Evolutionary conservation across 2,113 vertebrate species (phyloP).

Genomic region (Gobius niger): DNA sequence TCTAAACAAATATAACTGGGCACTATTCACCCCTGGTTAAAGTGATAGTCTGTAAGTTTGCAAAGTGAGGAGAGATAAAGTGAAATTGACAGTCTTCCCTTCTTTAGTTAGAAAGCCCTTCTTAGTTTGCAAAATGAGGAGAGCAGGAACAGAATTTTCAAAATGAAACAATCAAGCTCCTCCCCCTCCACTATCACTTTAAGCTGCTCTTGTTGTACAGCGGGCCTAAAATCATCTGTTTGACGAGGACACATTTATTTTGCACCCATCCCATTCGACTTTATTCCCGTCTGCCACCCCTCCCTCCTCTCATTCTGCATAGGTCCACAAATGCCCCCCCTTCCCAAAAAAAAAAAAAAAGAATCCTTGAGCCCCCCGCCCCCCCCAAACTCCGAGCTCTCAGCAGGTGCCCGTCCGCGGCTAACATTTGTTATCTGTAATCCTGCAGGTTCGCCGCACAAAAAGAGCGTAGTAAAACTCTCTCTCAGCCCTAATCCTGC

Average conservation of each 20-base stretch:
- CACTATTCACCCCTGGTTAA: too few relatives aligned
- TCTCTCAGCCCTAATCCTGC: constrained; percentile 76
- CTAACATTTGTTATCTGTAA: constrained; percentile 81
- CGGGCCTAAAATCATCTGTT: constrained; percentile 58
- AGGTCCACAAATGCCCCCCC: constrained; percentile 67
- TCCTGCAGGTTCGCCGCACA: constrained; percentile 77
- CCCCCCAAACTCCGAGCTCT: constrained; percentile 46
- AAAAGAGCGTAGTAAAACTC: constrained; percentile 78
- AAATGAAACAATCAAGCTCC: too few relatives aligned
- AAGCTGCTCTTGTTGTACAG: too few relatives aligned
- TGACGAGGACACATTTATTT: constrained; percentile 69
- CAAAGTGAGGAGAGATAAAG: background rate
- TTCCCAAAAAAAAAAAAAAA: constrained; percentile 19
- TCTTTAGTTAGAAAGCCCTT: too few relatives aligned
- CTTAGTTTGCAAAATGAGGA: too few relatives aligned
- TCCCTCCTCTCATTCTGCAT: constrained; percentile 54
- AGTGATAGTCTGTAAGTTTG: too few relatives aligned
- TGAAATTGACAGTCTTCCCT: too few relatives aligned
- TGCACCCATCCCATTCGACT: constrained; percentile 35
- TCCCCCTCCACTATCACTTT: too few relatives aligned
- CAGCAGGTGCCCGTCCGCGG: constrained; percentile 72
- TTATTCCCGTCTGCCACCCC: constrained; percentile 31
- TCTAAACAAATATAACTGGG: too few relatives aligned
- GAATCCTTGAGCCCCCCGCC: constrained; percentile 53
- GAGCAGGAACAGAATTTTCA: too few relatives aligned